phyloP scores from a whole-genome alignment of 2,113 vertebrate genomes.

The Podilymbus podiceps region DNA sequence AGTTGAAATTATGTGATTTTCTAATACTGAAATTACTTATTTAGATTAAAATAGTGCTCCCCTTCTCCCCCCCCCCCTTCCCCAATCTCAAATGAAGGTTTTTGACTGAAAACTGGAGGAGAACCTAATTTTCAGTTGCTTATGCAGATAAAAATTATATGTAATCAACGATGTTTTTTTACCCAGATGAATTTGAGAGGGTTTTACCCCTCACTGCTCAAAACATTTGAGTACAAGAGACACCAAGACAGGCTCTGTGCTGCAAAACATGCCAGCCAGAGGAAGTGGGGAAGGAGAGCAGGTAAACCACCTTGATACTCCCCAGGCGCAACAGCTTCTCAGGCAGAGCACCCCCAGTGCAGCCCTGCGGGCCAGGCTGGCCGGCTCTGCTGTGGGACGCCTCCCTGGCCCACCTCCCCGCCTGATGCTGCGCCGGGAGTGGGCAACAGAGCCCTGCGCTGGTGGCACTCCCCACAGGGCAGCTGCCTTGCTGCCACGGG shows the following conservation, averaged over 20 bases:
- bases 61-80: fast-evolving
- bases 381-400: fast-evolving
- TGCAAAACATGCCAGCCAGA: background rate
- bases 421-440: fast-evolving
- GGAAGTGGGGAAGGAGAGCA: background rate
- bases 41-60: background rate
- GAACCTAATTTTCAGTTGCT: background rate
- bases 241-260: background rate
- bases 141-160: background rate
- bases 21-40: background rate
- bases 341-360: background rate
- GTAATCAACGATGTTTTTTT: background rate
- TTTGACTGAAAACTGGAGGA: background rate
- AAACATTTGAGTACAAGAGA: background rate
- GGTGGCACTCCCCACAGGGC: background rate
- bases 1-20: background rate
- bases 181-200: background rate
- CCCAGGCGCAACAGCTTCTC: background rate
- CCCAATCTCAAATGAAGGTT: background rate
- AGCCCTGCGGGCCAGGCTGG: background rate
- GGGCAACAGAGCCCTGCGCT: background rate
- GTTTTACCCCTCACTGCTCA: background rate
- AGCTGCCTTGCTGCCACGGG: background rate
- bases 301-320: background rate
- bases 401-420: background rate